Base-by-base conservation (phyloP, 2,888 invertebrate species). In the Crossocerus cetratus region DNA sequence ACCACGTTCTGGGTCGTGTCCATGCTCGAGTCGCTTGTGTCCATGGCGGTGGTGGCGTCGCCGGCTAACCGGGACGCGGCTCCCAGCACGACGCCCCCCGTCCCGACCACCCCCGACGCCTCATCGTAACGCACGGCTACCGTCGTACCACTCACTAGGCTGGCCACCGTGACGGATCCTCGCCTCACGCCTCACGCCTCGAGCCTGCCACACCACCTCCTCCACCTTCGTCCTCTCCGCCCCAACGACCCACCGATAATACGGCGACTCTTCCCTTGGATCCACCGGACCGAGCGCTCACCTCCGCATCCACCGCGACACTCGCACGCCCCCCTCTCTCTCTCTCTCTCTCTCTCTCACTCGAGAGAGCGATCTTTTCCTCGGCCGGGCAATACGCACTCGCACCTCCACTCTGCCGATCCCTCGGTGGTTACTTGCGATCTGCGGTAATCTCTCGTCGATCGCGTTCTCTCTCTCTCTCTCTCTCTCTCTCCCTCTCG, bases 71-170 rank as follows among this genome's bases (percentile, higher is more conserved):
- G 84, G 87, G 89, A 84, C 83, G 89, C 85, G 87, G 88, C 87
- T 86, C 89, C 87, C 86, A 89, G 82, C 68, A 84, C 86, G 83
- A 86, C 86, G 82, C 86, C 86, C 82, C 87, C 87, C 74, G 92
- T 91, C 91, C 92, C 91, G 92, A 92, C 92, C 91, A 91, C 91
- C 92, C 90, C 92, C 86, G 89, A 86, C 84, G 87, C 85, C 87
- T 89, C 90, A 90, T 90, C 86, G 87, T 89, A 89, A 81, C 88
- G 87, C 86, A 87, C 86, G 83, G 86, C 86, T 83, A 88, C 86
- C 32, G 83, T 88, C 86, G 83, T 88, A 82, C 86, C 88, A 84
- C 87, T 90, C 82, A 89, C 86, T 86, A 88, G 82, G 84, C 88
- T 89, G 86, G 88, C 88, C 89, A 89, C 89, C 86, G 88, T 87